phyloP scores from a whole-genome alignment of 2,888 invertebrate species.

The Drosophila phalerata region DNA sequence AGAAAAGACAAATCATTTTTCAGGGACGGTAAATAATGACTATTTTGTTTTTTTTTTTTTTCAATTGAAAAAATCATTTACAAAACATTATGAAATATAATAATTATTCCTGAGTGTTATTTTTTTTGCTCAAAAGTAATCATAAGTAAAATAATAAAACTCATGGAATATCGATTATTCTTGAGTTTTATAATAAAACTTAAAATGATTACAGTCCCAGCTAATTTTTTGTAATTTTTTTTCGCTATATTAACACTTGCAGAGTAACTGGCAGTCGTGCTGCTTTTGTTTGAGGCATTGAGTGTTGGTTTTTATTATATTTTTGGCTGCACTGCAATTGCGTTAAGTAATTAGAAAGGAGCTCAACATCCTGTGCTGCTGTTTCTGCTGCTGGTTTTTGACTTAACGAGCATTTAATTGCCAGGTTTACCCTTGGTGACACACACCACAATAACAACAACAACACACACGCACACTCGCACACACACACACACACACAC shows the following conservation, averaged over 20 bases:
- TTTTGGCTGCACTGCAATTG: slow-evolving; percentile 44
- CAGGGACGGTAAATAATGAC: too few relatives aligned
- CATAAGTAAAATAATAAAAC: too few relatives aligned
- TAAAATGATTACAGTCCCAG: too few relatives aligned
- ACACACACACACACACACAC: slow-evolving; percentile 20
- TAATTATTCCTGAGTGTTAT: too few relatives aligned
- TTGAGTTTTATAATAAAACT: too few relatives aligned
- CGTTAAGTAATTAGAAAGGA: slow-evolving; percentile 60
- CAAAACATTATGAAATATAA: too few relatives aligned
- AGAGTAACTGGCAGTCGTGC: slow-evolving; percentile 14
- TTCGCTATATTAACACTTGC: not conserved
- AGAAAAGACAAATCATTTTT: too few relatives aligned
- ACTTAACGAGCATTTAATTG: slow-evolving; percentile 78
- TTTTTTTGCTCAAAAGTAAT: too few relatives aligned
- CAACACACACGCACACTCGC: slow-evolving; percentile 1
- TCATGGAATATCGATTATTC: too few relatives aligned
- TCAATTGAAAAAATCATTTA: too few relatives aligned
- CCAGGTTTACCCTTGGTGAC: slow-evolving; percentile 52
- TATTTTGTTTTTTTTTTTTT: too few relatives aligned
- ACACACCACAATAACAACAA: slow-evolving; percentile 30
- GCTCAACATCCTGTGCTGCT: slow-evolving; percentile 38
- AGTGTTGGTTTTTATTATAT: not conserved
- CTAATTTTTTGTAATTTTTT: not conserved
- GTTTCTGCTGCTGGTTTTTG: slow-evolving; percentile 53
- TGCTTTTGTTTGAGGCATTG: not conserved